phyloP scores from a whole-genome alignment of 2,888 invertebrate genomes.

The Baccha elongata region DNA sequence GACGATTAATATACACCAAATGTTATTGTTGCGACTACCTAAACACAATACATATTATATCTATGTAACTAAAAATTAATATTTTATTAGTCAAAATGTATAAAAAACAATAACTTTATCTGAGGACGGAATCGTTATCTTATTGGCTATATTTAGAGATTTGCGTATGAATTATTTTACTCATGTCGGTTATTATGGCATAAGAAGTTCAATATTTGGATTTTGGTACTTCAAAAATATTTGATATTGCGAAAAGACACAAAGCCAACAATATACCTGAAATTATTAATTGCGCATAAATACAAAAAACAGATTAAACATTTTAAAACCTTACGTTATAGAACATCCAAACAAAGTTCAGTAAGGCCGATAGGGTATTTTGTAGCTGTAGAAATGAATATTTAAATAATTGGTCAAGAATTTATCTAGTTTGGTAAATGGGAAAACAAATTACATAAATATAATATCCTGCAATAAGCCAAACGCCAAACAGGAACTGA shows the following conservation, averaged over 20 bases:
- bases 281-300: conserved; percentile 77
- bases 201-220: conserved; percentile 90
- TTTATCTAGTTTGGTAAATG: neutral
- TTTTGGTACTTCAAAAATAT: conserved; percentile 91
- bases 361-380: conserved; percentile 89
- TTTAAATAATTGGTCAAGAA: neutral
- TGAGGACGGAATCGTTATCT: conserved; percentile 8
- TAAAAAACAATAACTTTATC: conserved; percentile 15
- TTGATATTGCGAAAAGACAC: conserved; percentile 93
- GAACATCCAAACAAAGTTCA: conserved; percentile 92
- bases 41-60: too few species aligned
- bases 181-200: conserved; percentile 76
- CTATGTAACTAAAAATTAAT: too few species aligned
- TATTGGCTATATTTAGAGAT: neutral
- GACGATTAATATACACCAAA: too few species aligned
- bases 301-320: neutral
- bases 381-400: conserved; percentile 86
- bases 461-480: conserved; percentile 94
- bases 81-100: conserved; percentile 10
- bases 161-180: neutral
- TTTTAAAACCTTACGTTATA: conserved; percentile 89
- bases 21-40: too few species aligned
- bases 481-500: conserved; percentile 91
- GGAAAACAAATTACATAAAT: conserved; percentile 89
- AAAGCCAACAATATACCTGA: conserved; percentile 93